Conservation (phyloP, 2,113 vertebrate genomes). For the Mystacornis crossleyi region DNA sequence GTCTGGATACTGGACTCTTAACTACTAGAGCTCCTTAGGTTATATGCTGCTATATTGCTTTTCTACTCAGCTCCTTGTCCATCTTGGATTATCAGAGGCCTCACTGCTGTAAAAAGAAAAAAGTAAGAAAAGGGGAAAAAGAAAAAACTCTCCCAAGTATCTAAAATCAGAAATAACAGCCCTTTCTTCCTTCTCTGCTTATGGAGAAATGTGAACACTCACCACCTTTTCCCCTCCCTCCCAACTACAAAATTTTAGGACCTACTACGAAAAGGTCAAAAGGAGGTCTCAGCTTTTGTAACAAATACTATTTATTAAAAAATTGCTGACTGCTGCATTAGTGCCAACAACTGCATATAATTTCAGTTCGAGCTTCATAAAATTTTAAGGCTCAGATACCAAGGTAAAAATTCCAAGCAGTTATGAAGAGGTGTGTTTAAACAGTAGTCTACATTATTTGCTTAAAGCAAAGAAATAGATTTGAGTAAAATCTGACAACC, state of each 20-base stretch:
- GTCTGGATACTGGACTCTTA: neutral
- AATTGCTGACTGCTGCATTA: conserved; percentile 66
- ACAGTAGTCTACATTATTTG: conserved; percentile 56
- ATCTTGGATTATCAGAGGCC: neutral
- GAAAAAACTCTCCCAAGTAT: neutral
- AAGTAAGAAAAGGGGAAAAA: neutral
- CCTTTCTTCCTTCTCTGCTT: conserved; percentile 19
- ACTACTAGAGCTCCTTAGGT: neutral
- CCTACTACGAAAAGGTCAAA: neutral
- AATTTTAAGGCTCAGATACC: conserved; percentile 64
- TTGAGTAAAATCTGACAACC: conserved; percentile 47
- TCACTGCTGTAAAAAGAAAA: neutral
- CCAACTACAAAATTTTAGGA: conserved; percentile 21
- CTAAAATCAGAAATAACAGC: conserved; percentile 29
- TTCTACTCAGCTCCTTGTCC: neutral
- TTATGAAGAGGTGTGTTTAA: conserved; percentile 55
- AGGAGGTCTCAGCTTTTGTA: conserved; percentile 29
- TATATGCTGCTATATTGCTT: neutral
- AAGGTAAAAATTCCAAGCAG: conserved; percentile 55
- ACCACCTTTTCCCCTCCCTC: conserved; percentile 13
- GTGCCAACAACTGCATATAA: conserved; percentile 67
- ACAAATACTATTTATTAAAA: conserved; percentile 65
- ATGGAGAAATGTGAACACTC: conserved; percentile 34
- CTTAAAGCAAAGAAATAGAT: conserved; percentile 58
- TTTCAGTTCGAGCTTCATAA: conserved; percentile 64